A percentile compares a stretch with the other conserved stretches of the same genome.
These are phyloP conservation scores for Prunella fulvescens DNA, from an alignment of 2,113 vertebrate species.

Conservation along the genomic window DNA sequence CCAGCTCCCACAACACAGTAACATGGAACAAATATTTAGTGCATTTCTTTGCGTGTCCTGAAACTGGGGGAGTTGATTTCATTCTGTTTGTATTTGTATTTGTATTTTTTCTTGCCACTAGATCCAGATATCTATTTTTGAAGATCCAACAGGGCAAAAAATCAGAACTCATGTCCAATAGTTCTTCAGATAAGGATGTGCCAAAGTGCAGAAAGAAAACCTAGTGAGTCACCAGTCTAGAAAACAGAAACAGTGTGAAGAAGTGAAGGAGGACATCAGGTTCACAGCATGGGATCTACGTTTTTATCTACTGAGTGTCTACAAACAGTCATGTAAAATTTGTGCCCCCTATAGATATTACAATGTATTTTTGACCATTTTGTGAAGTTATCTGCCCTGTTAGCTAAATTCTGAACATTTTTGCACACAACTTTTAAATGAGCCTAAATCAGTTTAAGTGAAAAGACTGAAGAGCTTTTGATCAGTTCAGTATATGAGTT, in stretches of 20 bases:
- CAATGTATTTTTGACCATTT: neutral
- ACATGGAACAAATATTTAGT: neutral
- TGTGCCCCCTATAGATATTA: neutral
- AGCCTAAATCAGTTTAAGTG: conserved; percentile 41
- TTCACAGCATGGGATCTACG: neutral
- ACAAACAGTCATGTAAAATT: neutral
- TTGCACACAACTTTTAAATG: conserved; percentile 25
- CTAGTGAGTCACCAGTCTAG: neutral
- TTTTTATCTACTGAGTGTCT: neutral
- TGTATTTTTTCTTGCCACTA: neutral
- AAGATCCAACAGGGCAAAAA: neutral
- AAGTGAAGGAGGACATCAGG: neutral
- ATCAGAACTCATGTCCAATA: neutral
- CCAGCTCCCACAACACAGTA: neutral
- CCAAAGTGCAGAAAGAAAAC: neutral
- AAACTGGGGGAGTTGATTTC: neutral
- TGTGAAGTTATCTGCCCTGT: neutral
- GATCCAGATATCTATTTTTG: neutral
- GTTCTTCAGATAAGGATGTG: neutral
- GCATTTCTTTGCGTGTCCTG: neutral
- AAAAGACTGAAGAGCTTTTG: conserved; percentile 52
- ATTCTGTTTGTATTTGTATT: neutral
- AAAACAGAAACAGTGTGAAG: neutral
- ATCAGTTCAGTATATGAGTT: conserved; percentile 36
- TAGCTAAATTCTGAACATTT: neutral